A percentile compares a stretch with the other conserved stretches of the same genome.
These are phyloP conservation scores for Enteromius unitaeniatus DNA, from an alignment of 2,797 vertebrate genomes.

Conservation along the genomic window DNA sequence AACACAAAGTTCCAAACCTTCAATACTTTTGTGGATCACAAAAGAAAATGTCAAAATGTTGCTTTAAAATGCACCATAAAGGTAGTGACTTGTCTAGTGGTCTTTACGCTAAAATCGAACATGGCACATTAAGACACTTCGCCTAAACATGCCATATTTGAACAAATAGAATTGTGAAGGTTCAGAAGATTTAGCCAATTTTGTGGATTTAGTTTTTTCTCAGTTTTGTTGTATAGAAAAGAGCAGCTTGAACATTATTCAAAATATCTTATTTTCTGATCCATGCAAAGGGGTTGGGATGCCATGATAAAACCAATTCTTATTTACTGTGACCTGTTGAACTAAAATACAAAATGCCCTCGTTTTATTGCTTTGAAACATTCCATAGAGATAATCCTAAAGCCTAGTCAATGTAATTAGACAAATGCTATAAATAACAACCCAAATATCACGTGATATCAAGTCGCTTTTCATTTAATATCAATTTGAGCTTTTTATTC, in stretches of 20 bases:
- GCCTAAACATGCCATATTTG: background rate
- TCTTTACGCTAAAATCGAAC: background rate
- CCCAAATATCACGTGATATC: background rate
- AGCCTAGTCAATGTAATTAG: background rate
- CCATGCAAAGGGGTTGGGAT: background rate
- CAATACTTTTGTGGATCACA: background rate
- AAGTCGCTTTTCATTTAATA: conserved; percentile 4
- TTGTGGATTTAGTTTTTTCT: background rate
- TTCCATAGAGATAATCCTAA: background rate
- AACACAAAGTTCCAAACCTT: background rate
- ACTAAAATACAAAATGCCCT: background rate
- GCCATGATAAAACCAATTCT: background rate
- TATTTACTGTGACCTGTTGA: background rate
- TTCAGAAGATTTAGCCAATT: background rate
- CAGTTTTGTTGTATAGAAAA: background rate
- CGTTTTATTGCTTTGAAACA: background rate
- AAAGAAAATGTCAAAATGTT: background rate
- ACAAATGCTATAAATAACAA: background rate
- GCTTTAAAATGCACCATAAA: background rate
- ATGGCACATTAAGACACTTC: too few species aligned
- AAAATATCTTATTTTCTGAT: background rate
- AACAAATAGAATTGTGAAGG: background rate
- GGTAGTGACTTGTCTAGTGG: background rate
- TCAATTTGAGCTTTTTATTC: conserved; percentile 3
- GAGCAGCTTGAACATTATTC: background rate